A percentile compares a stretch with the other conserved stretches of the same genome.
These are phyloP conservation scores for Girardinichthys multiradiatus DNA, from an alignment of 2,113 vertebrate species.

Conservation along the genomic window DNA sequence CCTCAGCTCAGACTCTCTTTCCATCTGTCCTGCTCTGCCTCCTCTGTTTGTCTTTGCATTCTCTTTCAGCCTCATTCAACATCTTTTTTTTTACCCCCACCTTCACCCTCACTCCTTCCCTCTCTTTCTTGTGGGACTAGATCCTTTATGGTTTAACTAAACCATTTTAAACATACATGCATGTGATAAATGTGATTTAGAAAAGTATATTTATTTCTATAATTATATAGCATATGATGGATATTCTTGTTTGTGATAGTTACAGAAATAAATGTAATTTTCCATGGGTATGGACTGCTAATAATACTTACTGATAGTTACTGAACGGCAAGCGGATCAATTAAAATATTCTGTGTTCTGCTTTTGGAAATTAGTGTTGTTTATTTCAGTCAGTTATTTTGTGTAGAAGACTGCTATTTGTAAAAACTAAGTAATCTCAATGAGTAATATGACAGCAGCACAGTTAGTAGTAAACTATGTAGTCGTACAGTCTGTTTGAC, in stretches of 20 bases:
- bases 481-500: not conserved
- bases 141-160: constrained; percentile 72
- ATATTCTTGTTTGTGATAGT: constrained; percentile 67
- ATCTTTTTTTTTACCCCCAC: constrained; percentile 35
- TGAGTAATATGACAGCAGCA: no score
- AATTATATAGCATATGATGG: constrained; percentile 66
- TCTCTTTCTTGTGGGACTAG: constrained; percentile 64
- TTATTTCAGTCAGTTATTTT: not conserved
- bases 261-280: constrained; percentile 47
- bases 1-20: constrained; percentile 21
- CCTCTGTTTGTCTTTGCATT: constrained; percentile 68
- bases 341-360: constrained; percentile 2
- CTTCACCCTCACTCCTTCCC: constrained; percentile 41
- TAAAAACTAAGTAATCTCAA: not conserved
- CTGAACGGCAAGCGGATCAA: constrained; percentile 15
- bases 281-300: constrained; percentile 56
- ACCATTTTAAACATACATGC: constrained; percentile 75
- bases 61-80: constrained; percentile 64
- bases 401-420: not conserved
- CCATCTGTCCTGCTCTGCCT: constrained; percentile 52
- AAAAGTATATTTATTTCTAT: constrained; percentile 25
- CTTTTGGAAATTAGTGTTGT: not conserved
- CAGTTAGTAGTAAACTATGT: no score
- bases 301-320: constrained; percentile 25
- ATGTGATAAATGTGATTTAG: constrained; percentile 74